phyloP scores from a whole-genome alignment of 2,888 invertebrate species.

The Ashinkailepas kermadecensis region DNA sequence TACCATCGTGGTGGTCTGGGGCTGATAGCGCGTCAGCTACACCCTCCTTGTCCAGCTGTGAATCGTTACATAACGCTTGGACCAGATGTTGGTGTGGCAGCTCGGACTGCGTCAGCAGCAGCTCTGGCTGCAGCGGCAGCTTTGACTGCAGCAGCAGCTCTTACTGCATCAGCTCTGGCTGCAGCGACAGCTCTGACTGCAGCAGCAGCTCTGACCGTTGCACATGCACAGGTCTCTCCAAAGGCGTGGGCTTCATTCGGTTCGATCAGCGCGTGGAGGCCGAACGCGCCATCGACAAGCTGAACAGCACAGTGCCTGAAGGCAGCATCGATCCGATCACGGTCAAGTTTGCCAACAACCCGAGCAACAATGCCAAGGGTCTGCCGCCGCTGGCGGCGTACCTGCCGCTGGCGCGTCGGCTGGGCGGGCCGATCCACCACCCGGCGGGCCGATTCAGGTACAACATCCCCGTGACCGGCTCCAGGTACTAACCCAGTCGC shows the following conservation, averaged over 20 bases:
- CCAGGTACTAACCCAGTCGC: slow-evolving; percentile 1
- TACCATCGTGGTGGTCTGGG: too few species aligned
- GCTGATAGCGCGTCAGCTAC: too few species aligned
- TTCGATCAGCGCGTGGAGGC: slow-evolving; percentile 86
- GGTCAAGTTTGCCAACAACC: slow-evolving; percentile 90
- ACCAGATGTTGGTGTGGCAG: too few species aligned
- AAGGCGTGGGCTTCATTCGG: slow-evolving; percentile 88
- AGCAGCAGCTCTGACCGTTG: too few species aligned
- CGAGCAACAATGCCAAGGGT: slow-evolving; percentile 74
- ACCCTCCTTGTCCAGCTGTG: too few species aligned
- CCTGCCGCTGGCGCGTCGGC: slow-evolving; percentile 56
- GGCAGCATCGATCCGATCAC: slow-evolving; percentile 85
- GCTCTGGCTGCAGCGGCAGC: too few species aligned
- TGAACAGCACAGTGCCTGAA: slow-evolving; percentile 80
- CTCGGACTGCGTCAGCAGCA: too few species aligned
- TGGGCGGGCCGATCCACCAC: slow-evolving; percentile 81
- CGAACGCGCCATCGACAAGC: slow-evolving; percentile 78
- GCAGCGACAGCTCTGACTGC: too few species aligned
- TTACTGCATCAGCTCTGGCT: too few species aligned
- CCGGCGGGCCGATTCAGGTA: slow-evolving; percentile 75
- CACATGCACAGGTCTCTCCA: slow-evolving; percentile 64
- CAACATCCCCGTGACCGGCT: slow-evolving; percentile 52
- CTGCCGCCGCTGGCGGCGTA: slow-evolving; percentile 53
- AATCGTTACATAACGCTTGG: too few species aligned
- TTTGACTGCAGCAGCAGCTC: too few species aligned